These are phyloP conservation scores for Polyergus mexicanus DNA, from an alignment of 1,140 invertebrate genomes.

Conservation along the genomic window DNA sequence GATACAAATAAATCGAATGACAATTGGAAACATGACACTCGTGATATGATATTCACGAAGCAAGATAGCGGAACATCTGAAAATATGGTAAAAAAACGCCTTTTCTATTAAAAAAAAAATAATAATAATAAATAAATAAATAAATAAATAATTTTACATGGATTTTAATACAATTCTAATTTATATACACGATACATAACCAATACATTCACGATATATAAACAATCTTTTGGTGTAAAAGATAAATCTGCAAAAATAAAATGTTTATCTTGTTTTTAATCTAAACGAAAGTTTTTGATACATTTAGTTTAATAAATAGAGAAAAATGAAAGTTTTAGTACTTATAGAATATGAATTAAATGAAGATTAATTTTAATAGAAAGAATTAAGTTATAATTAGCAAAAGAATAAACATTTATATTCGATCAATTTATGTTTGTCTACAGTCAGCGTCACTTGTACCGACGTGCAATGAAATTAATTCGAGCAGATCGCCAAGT, in stretches of 20 bases:
- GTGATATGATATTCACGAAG: slow-evolving; percentile 61
- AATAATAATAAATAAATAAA: too few species aligned
- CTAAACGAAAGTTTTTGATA: too few species aligned
- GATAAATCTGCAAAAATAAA: slow-evolving; percentile 29
- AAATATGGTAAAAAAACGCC: slow-evolving; percentile 67
- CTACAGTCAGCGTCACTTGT: slow-evolving; percentile 73
- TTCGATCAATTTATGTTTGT: slow-evolving; percentile 20
- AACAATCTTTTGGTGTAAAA: background rate
- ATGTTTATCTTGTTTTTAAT: background rate
- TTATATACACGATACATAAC: too few species aligned
- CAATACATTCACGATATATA: too few species aligned
- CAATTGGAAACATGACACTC: slow-evolving; percentile 38
- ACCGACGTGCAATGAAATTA: slow-evolving; percentile 76
- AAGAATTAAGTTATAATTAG: background rate
- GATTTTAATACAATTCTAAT: slow-evolving; percentile 12
- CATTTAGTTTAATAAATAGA: too few species aligned
- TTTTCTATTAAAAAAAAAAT: too few species aligned
- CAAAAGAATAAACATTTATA: background rate
- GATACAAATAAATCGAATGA: slow-evolving; percentile 63
- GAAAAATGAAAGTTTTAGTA: too few species aligned
- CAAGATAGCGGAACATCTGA: slow-evolving; percentile 80
- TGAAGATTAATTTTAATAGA: slow-evolving; percentile 20
- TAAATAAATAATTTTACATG: slow-evolving; percentile 9
- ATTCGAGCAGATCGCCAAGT: slow-evolving; percentile 81
- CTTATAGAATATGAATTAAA: background rate